Evolutionary conservation across 2,797 vertebrate genomes (phyloP), one percentile per base, ranked within the genome.

Genomic region (Xyrichtys novacula): DNA sequence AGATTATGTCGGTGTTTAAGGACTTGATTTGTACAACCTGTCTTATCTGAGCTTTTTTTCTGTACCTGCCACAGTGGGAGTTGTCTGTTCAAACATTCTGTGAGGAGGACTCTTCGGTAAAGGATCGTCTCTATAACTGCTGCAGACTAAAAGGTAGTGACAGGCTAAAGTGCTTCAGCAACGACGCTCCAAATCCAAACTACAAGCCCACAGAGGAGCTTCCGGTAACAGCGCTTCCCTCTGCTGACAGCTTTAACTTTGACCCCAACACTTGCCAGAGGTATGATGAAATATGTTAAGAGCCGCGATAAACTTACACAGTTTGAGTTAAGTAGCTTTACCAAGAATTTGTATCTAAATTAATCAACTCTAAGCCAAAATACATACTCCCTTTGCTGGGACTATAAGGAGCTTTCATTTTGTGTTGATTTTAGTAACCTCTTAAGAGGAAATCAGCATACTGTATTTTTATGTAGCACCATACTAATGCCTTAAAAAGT

Each of bases 21-120:
- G 19, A 34, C 66, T 44, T 53, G 25, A 56, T 43, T 66, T 44
- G 61, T n/a, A 17, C 16, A 53, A 15, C 6, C n/a, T 46, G 11
- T 56, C 12, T 56, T 56, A 14, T 63, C 40, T 44, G 44, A 43
- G 9, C 44, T 52, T n/a, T 61, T 55, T 59, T 72, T 40, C 25
- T 69, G 7, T 80, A 39, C 57, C 29, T 60, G 5, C 53, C 56
- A 16, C 67, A 95, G 94, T 95, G 94, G 94, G 56, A 86, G 75
- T 74, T 60, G 10, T 80, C 82, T 0, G 54, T 94, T 2, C 0
- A 70, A 16, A 19, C 40, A 4, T 95, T 89, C 85, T 95, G 94
- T 64, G 0, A 48, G 2, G 74, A 84, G 2, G 90, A 75, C 4
- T 0, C 74, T 7, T 32, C 71, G 0, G 50, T 93, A 5, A 93